Conservation (phyloP, 2,113 vertebrate genomes). For the Hirundichthys speculiger region DNA sequence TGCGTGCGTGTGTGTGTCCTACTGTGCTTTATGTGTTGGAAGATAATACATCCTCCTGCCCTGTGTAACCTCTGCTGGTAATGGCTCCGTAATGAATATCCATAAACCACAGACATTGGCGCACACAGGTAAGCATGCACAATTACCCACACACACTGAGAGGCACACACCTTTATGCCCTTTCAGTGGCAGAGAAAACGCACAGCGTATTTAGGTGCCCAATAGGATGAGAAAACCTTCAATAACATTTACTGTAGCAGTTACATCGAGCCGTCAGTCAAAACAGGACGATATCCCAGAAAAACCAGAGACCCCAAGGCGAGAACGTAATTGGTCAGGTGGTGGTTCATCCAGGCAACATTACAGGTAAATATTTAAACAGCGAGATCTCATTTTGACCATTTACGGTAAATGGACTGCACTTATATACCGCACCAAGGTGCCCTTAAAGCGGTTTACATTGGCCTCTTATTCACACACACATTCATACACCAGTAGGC, state of each 20-base stretch:
- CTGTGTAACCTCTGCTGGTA: constrained; percentile 69
- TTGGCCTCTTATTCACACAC: too few species aligned
- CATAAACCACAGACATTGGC: constrained; percentile 58
- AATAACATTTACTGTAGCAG: not conserved
- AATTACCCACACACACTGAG: not conserved
- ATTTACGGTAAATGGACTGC: too few species aligned
- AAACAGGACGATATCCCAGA: not conserved
- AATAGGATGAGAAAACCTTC: constrained; percentile 9
- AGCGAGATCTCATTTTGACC: too few species aligned
- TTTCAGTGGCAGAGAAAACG: constrained; percentile 22
- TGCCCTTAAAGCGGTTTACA: too few species aligned
- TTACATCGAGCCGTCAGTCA: constrained; percentile 19
- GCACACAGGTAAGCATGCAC: constrained; percentile 45
- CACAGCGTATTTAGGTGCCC: constrained; percentile 26
- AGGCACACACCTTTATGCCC: not conserved
- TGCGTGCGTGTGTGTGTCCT: constrained; percentile 24
- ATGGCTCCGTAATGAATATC: constrained; percentile 75
- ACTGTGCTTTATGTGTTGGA: constrained; percentile 58
- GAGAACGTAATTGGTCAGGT: not conserved
- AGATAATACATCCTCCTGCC: constrained; percentile 58
- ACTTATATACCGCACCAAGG: too few species aligned
- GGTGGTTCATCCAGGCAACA: not conserved
- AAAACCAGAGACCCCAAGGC: not conserved
- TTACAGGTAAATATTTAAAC: not conserved
- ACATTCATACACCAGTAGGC: too few species aligned